Percentiles rank a stretch among this genome's conserved stretches.
Conservation (phyloP, 2,797 vertebrate genomes). For the Neostethus bicornis region DNA sequence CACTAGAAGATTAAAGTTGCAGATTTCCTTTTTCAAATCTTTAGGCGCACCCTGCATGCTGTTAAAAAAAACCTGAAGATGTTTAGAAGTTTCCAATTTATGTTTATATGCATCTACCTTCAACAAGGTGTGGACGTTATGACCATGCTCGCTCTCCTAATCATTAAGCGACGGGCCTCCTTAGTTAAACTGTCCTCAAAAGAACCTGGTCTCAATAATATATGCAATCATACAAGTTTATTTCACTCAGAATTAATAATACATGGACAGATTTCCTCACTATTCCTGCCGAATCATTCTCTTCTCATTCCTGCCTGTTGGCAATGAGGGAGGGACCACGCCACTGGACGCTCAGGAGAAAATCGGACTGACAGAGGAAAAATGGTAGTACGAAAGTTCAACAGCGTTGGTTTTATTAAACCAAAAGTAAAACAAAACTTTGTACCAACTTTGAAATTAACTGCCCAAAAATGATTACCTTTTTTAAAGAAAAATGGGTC, state of each 20-base stretch:
- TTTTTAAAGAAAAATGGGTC: constrained; percentile 26
- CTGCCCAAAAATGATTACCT: not conserved
- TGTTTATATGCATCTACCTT: constrained; percentile 6
- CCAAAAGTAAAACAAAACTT: constrained; percentile 34
- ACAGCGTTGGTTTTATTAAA: constrained; percentile 32
- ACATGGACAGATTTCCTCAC: constrained; percentile 54
- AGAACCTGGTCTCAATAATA: constrained; percentile 73
- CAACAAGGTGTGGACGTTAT: constrained; percentile 57
- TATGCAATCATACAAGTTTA: constrained; percentile 69
- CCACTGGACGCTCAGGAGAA: constrained; percentile 51
- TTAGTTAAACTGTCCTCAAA: constrained; percentile 65
- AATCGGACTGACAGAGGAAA: not conserved
- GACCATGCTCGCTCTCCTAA: constrained; percentile 54
- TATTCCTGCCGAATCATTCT: constrained; percentile 55
- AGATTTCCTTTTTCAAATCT: not conserved
- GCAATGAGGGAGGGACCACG: constrained; percentile 49
- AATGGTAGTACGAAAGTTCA: constrained; percentile 29
- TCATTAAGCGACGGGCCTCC: constrained; percentile 67
- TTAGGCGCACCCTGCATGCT: not conserved
- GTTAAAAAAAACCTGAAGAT: not conserved
- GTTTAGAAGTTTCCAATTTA: constrained; percentile 17
- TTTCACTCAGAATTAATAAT: constrained; percentile 78
- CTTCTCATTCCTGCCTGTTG: constrained; percentile 52
- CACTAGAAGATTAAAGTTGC: not conserved
- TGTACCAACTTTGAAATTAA: no score